These are phyloP conservation scores for Argya squamiceps DNA, from an alignment of 2,797 vertebrate species.

Conservation along the genomic window DNA sequence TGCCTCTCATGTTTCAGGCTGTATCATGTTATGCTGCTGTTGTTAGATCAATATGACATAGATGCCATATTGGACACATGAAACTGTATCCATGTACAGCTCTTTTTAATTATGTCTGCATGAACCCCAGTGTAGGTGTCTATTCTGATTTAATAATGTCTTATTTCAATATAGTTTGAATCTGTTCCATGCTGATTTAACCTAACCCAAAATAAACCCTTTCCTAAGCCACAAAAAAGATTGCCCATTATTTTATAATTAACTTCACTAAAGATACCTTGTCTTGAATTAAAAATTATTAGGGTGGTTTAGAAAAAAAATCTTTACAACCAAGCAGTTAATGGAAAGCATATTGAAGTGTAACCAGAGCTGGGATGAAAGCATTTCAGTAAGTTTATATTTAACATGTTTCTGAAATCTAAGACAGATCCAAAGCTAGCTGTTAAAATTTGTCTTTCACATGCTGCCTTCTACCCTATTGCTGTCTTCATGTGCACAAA, in stretches of 20 bases:
- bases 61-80: neutral
- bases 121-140: neutral
- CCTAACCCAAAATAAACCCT: neutral
- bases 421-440: neutral
- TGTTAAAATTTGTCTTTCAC: neutral
- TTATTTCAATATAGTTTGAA: neutral
- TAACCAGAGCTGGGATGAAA: neutral
- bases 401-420: neutral
- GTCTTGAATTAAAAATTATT: neutral
- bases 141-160: neutral
- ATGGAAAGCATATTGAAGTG: neutral
- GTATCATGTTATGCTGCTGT: neutral
- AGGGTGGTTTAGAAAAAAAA: neutral
- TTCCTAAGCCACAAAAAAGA: neutral
- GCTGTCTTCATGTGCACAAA: neutral
- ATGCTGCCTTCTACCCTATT: neutral
- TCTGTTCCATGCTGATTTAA: neutral
- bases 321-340: neutral
- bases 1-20: neutral
- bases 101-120: neutral
- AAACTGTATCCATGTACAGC: neutral
- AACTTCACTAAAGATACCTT: neutral
- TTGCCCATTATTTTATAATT: neutral
- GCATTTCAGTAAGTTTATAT: neutral
- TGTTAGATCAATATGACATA: neutral